Evolutionary conservation across 2,797 vertebrate genomes (phyloP).

Genomic region (Pseudotriccus pelzelni): DNA sequence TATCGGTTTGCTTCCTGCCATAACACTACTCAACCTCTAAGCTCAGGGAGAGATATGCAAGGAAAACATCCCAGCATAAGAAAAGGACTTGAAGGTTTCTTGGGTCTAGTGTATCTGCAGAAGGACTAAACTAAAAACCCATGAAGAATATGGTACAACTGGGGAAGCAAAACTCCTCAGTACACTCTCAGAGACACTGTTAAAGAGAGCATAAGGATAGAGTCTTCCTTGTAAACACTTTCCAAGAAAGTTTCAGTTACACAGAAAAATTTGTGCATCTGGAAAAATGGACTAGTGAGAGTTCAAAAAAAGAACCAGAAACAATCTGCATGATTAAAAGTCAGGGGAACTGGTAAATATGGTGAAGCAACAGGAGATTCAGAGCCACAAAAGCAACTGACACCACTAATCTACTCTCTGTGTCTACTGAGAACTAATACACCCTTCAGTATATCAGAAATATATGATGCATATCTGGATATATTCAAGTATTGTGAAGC

Average conservation of each 20-base stretch:
- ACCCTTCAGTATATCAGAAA: neutral
- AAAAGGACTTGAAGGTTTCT: neutral
- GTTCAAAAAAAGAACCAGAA: neutral
- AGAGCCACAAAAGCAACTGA: neutral
- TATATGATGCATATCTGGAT: neutral
- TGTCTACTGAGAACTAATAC: neutral
- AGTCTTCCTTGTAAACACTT: neutral
- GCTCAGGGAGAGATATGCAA: neutral
- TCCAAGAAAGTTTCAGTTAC: neutral
- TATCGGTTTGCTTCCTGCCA: neutral
- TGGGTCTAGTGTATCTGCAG: neutral
- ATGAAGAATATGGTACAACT: neutral
- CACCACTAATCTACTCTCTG: neutral
- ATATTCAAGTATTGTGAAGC: neutral
- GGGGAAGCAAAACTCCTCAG: neutral
- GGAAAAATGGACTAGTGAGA: neutral
- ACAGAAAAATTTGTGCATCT: neutral
- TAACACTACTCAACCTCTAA: neutral
- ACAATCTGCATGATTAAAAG: neutral
- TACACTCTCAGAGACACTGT: neutral
- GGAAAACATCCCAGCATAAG: neutral
- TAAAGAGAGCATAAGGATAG: neutral
- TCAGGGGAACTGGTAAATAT: neutral
- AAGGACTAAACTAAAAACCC: neutral
- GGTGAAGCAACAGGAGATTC: neutral